phyloP scores from a whole-genome alignment of 2,113 vertebrate species.

The Callithrix jacchus region DNA sequence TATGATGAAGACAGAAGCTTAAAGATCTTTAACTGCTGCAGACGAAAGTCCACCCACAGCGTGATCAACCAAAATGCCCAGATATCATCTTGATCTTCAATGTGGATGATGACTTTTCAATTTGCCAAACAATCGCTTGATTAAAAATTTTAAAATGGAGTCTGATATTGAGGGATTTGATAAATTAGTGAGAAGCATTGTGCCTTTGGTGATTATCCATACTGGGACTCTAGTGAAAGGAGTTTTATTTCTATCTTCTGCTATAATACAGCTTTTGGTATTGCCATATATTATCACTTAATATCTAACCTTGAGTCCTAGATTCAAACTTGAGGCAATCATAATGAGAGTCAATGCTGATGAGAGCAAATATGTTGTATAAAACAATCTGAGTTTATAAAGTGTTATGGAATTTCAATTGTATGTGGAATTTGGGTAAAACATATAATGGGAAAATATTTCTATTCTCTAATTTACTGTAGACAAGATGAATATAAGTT shows the following conservation, averaged over 20 bases:
- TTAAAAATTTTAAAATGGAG: background rate
- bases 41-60: background rate
- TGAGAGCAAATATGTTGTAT: background rate
- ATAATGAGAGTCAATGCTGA: background rate
- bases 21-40: no score
- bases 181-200: background rate
- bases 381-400: background rate
- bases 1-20: accelerated
- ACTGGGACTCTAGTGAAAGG: no score
- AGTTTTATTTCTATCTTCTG: background rate
- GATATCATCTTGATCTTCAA: background rate
- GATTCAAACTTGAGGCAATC: background rate
- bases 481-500: background rate
- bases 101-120: background rate
- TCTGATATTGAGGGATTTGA: background rate
- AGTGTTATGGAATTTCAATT: background rate
- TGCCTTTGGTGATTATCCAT: background rate
- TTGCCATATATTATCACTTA: background rate
- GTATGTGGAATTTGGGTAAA: background rate
- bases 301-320: background rate
- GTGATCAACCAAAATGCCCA: accelerated
- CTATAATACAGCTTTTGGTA: background rate
- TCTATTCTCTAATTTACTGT: background rate
- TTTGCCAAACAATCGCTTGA: background rate
- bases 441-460: background rate